Base-by-base conservation (phyloP, 1,140 invertebrate genomes). In the Brachionus manjavacas region DNA sequence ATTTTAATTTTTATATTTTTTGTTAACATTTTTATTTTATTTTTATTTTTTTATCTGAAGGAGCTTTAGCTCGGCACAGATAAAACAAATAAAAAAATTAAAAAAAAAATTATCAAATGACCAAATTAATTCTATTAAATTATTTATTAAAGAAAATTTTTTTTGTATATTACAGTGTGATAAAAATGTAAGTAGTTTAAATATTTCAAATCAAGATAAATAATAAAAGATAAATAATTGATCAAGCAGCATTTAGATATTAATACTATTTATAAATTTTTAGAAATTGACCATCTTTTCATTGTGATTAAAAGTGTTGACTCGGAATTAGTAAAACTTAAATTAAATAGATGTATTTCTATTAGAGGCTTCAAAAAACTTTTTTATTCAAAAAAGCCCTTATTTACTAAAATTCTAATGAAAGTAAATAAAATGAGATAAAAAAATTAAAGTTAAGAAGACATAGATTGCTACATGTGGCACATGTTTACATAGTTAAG, bases 141-240 rank as follows among this genome's bases (percentile, higher is more conserved):
- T 3, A 64, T 64, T 64, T 64, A 64, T 64, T 14, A 64, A 64
- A 64, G 55, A 64, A 64, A 64, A 64, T 6, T 20, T 6, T 64
- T 64, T 64, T 64, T 6, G 55, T 64, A 64, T 64, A 64, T 64
- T 64, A 64, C 55, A 64, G 20, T 64, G 55, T 64, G 55, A 64
- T 25, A 64, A 64, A 25, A 64, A 64, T 64, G 55, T 64, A 20
- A n/a, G 55, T 8, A 64, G 55, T 64, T 64, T 64, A 64, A 20
- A 6, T 20, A 64, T 64, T 64, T 64, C 55, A 64, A 64, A 64
- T 64, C 55, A 64, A 64, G 55, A 64, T 64, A 64, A 64, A 25
- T 20, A 64, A 2, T 1, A 64, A 64, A n/a, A n/a, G n/a, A n/a
- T n/a, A n/a, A n/a, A n/a, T n/a, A n/a, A n/a, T 64, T 64, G 23